Base-by-base conservation (phyloP, 2,113 vertebrate species). In the Platysternon megacephalum region DNA sequence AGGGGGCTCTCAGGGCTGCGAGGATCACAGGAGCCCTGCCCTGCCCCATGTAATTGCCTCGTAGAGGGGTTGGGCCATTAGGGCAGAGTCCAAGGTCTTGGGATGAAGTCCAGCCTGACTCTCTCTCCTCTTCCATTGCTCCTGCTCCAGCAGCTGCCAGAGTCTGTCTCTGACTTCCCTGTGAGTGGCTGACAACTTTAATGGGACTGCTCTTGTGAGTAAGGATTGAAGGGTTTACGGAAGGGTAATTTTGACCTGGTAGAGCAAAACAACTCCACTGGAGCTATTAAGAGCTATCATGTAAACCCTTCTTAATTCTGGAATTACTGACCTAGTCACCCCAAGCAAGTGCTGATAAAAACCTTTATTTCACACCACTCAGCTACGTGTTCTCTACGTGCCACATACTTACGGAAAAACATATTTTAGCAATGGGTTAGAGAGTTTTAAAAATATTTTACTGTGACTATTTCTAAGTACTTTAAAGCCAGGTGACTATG, bases 371-470 rank as follows among this genome's bases (percentile, higher is more conserved):
- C 6, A 0, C 8, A 46, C 4, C 11, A 32, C 3, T 11, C 3
- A 22, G 61, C 4, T 22, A 10, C 26, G 44, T 5, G 22, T 0
- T 1, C 0, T 8, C 14, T 12, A 6, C 49, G 3, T 21, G 6
- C 11, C 9, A n/a, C 55, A 80, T 28, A 53, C 29, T 48, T 94
- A 42, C 2, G 49, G 10, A 5, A 78, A 82, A 79, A 65, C 35
- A 79, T 68, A 68, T 68, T 68, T 68, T 68, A 21, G 35, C 61
- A 68, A 44, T 76, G 72, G 21, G 11, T 72, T 74, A 44, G 72
- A 39, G 72, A 13, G 24, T 44, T 76, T 76, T 14, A 10, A 35
- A 68, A 68, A 68, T n/a, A n/a, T 68, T n/a, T 28, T 0, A 9
- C 5, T 1, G 35, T 52, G 3, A 39, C 2, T 24, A 6, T 39